phyloP scores from a whole-genome alignment of 2,888 invertebrate species.

The Aphelenchoides bicaudatus region DNA sequence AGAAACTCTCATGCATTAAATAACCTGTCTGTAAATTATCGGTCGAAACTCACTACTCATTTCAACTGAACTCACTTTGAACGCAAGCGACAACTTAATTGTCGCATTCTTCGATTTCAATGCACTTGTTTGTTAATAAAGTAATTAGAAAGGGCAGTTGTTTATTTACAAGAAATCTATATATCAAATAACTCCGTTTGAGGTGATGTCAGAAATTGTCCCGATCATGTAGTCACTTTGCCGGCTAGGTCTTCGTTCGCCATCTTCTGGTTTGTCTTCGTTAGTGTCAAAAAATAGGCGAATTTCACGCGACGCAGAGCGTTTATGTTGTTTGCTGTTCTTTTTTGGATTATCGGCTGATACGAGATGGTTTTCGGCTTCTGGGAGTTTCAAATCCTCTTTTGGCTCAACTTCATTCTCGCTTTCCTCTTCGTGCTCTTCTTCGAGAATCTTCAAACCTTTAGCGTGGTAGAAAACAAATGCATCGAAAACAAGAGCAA shows the following conservation, averaged over 20 bases:
- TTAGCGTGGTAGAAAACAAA: conserved; percentile 57
- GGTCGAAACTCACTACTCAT: background rate
- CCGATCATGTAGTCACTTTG: background rate
- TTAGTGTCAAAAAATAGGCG: background rate
- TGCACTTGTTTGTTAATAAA: no score
- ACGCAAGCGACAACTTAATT: background rate
- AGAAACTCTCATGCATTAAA: background rate
- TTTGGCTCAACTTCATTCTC: conserved; percentile 17
- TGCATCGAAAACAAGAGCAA: conserved; percentile 55
- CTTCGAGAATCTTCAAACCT: conserved; percentile 51
- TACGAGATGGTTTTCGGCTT: no score
- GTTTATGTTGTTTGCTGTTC: background rate
- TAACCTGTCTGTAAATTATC: background rate
- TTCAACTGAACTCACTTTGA: background rate
- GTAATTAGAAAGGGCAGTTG: no score
- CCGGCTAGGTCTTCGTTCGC: background rate
- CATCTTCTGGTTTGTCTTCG: background rate
- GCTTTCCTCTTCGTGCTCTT: conserved; percentile 28
- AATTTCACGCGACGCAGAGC: background rate
- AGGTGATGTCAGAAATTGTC: background rate
- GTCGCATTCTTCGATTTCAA: no score
- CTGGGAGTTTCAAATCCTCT: background rate
- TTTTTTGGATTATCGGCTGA: background rate
- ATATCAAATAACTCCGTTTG: conserved; percentile 7
- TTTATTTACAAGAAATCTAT: no score